phyloP scores from a whole-genome alignment of 2,888 invertebrate genomes.

The Lithophane semibrunnea region DNA sequence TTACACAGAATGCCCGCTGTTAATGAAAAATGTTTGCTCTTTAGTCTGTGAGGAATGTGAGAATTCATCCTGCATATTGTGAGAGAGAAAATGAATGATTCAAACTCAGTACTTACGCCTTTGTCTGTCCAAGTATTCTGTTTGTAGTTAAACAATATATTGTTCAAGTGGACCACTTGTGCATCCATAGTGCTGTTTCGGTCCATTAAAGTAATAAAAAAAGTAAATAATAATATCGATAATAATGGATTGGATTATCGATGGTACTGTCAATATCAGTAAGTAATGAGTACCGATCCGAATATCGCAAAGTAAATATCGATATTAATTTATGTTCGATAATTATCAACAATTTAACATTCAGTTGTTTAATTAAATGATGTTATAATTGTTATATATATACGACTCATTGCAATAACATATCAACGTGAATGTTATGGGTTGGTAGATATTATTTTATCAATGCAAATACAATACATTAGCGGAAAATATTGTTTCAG shows the following conservation, averaged over 20 bases:
- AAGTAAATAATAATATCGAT: neutral
- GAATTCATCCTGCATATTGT: slow-evolving; percentile 51
- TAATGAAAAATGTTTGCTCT: slow-evolving; percentile 59
- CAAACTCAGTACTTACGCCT: slow-evolving; percentile 46
- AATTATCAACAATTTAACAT: slow-evolving; percentile 2
- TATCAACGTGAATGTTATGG: neutral
- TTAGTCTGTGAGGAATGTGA: slow-evolving; percentile 37
- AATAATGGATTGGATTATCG: neutral
- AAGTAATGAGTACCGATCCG: neutral
- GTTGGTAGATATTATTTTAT: neutral
- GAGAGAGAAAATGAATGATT: slow-evolving; percentile 57
- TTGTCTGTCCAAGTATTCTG: slow-evolving; percentile 37
- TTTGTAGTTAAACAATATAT: slow-evolving; percentile 32
- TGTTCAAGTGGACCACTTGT: slow-evolving; percentile 27
- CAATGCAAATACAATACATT: neutral
- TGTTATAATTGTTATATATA: neutral
- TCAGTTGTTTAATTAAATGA: slow-evolving; percentile 21
- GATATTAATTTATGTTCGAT: neutral
- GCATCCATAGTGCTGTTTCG: neutral
- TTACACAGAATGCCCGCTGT: slow-evolving; percentile 36
- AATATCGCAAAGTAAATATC: neutral
- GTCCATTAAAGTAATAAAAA: slow-evolving; percentile 8
- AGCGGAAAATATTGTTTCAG: neutral
- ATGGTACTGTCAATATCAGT: neutral
- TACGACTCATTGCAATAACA: slow-evolving; percentile 19